These are phyloP conservation scores for Platysteira castanea DNA, from an alignment of 2,113 vertebrate genomes.

Conservation along the genomic window DNA sequence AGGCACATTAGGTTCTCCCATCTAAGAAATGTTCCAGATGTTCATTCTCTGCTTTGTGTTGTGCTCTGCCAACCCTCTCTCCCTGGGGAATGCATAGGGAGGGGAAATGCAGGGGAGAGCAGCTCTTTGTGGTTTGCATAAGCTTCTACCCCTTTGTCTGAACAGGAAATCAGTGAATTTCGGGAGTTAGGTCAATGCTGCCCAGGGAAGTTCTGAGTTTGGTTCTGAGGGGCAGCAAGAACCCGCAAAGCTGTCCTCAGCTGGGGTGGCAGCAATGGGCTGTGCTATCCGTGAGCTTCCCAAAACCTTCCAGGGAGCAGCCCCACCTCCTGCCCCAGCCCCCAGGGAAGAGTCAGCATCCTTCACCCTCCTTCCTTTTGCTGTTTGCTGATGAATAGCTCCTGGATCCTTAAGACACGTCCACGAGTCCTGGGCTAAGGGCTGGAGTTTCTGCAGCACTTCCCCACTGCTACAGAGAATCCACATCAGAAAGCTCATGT, in stretches of 20 bases:
- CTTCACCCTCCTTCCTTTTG: not conserved
- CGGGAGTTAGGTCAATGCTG: not conserved
- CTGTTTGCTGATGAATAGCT: not conserved
- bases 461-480: not conserved
- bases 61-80: not conserved
- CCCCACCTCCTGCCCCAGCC: not conserved
- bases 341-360: not conserved
- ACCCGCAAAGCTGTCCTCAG: not conserved
- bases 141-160: not conserved
- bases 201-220: not conserved
- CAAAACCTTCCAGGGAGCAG: not conserved
- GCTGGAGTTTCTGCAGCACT: not conserved
- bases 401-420: not conserved
- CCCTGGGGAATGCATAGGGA: not conserved
- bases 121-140: not conserved
- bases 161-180: not conserved
- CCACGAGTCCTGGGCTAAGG: fast-evolving
- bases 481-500: not conserved
- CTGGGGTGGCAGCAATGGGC: not conserved
- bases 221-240: not conserved
- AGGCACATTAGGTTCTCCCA: not conserved
- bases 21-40: not conserved
- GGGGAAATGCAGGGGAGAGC: not conserved
- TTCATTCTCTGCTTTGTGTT: not conserved
- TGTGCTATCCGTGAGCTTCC: not conserved